Percentiles rank a stretch among this genome's conserved stretches.
These are phyloP conservation scores for Sesamia inferens DNA, from an alignment of 2,888 invertebrate species.

Conservation along the genomic window DNA sequence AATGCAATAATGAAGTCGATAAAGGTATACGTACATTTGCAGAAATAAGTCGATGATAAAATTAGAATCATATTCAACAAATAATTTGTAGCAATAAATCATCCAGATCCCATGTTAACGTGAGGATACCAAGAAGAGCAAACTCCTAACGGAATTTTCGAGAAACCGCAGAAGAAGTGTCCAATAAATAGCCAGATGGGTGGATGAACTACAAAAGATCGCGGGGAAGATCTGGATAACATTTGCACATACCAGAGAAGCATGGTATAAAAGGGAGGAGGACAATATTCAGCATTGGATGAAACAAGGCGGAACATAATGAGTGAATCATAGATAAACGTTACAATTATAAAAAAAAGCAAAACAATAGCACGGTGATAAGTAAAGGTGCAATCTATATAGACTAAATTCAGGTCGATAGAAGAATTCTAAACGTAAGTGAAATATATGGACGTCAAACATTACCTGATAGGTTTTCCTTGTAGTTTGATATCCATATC, in stretches of 20 bases:
- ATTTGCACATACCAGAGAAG: neutral
- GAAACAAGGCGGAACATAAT: neutral
- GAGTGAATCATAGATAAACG: neutral
- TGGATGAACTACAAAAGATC: neutral
- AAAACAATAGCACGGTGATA: neutral
- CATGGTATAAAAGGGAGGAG: neutral
- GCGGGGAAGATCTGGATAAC: neutral
- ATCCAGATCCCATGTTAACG: neutral
- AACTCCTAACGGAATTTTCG: neutral
- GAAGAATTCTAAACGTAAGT: neutral
- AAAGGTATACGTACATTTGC: slow-evolving; percentile 13
- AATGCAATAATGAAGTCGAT: slow-evolving; percentile 21
- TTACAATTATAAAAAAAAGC: neutral
- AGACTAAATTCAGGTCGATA: neutral
- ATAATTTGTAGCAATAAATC: neutral
- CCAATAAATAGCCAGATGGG: neutral
- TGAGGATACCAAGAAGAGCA: too few species aligned
- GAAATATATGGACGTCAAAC: neutral
- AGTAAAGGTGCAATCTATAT: neutral
- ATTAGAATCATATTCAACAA: slow-evolving; percentile 7
- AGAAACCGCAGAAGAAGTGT: neutral
- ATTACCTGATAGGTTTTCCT: slow-evolving; percentile 15
- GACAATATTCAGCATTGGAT: neutral
- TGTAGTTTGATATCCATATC: slow-evolving; percentile 10
- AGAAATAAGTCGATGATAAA: slow-evolving; percentile 32